Base-by-base conservation (phyloP, 2,888 invertebrate species). In the Scrobipalpa costella region DNA sequence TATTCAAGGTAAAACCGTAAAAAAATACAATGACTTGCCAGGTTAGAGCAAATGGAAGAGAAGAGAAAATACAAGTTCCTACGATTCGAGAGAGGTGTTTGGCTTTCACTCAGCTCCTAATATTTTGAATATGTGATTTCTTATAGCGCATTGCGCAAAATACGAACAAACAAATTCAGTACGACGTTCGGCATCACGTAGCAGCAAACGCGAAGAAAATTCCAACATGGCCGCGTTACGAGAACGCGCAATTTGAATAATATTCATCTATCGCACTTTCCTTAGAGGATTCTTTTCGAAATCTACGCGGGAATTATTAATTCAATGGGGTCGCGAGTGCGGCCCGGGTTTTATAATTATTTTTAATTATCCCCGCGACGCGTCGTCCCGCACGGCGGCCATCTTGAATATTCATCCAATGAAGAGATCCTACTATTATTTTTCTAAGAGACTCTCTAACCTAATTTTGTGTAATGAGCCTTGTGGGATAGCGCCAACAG, bases 381-480 rank as follows among this genome's bases (percentile, higher is more conserved):
- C 67, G 65, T 63, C 64, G 69, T 59, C 64, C 62, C 67, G 69
- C 67, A 70, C 69, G 65, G 62, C 67, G 70, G 73, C 71, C 73
- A 73, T 77, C 76, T 76, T 85, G 83, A 86, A 86, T 86, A 86
- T 88, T 88, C 83, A 84, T 83, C 72, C 67, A 66, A 76, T 75
- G 77, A 78, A 81, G 77, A 79, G 75, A 73, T 73, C 75, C 72
- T 76, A 70, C 76, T 79, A 83, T 84, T 83, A 83, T 83, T 86
- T 86, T 85, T 81, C 76, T 79, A 81, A 27, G 76, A 80, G 79
- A 69, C 75, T 75, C 75, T 78, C 71, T 80, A 84, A 83, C 81
- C 83, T 85, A 85, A 88, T 87, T 84, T 84, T 76, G 75, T 70
- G 80, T 85, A 84, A 86, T 84, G 83, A 83, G 82, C 72, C 81